These are phyloP conservation scores for Mellivora capensis DNA, from an alignment of 2,113 vertebrate species.

Conservation along the genomic window DNA sequence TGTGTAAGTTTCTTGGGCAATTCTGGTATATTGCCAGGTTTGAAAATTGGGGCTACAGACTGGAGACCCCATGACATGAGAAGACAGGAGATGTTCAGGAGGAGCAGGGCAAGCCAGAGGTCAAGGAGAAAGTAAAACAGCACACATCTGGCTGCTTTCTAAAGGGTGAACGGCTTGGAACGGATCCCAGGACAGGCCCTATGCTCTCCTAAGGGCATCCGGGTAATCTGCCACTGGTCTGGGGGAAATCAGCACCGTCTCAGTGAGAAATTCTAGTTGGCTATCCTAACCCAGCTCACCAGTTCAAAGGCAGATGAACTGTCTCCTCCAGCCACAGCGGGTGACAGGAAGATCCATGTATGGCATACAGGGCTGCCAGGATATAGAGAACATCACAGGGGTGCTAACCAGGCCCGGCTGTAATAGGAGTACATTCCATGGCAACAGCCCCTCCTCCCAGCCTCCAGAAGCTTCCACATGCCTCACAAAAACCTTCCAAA, in stretches of 20 bases:
- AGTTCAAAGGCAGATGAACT: neutral
- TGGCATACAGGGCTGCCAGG: neutral
- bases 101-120: neutral
- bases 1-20: neutral
- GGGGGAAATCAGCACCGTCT: neutral
- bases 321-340: neutral
- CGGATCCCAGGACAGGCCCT: neutral
- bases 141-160: neutral
- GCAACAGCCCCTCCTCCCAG: neutral
- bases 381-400: neutral
- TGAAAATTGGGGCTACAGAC: neutral
- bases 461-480: neutral
- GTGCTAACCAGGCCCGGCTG: neutral
- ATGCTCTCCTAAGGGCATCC: neutral
- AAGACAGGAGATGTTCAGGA: neutral
- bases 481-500: neutral
- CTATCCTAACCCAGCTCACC: neutral
- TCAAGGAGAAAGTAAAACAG: neutral
- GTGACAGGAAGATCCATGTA: neutral
- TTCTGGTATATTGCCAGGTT: neutral
- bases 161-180: neutral
- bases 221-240: neutral
- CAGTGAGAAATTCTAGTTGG: neutral
- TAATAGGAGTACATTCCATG: neutral
- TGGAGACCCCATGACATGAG: neutral